phyloP scores from a whole-genome alignment of 2,797 vertebrate genomes.

The Premnoplex brunnescens region DNA sequence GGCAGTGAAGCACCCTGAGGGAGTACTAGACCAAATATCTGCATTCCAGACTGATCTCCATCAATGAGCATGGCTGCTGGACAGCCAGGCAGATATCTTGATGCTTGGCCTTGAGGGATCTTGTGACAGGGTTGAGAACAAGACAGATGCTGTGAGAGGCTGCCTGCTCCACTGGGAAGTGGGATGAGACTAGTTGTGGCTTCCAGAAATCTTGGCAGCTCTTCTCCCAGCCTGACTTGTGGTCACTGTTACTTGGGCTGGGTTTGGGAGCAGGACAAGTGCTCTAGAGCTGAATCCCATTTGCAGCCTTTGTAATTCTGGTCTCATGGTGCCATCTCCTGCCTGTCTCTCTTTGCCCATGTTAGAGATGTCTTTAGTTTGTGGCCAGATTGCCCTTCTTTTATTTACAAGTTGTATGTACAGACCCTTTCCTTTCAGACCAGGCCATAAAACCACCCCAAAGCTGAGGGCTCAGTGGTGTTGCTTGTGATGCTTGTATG shows the following conservation, averaged over 20 bases:
- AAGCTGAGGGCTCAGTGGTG: accelerated
- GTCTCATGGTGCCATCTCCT: constrained; percentile 48
- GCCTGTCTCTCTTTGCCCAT: neutral
- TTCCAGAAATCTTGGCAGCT: neutral
- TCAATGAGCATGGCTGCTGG: neutral
- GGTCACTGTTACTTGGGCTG: neutral
- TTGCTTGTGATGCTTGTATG: neutral
- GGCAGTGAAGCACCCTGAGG: neutral
- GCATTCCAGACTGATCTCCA: neutral
- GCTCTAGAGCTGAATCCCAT: neutral
- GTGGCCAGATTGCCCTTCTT: neutral
- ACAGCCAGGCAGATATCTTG: neutral
- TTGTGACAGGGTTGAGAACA: neutral
- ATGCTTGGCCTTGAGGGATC: neutral
- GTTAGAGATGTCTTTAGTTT: neutral
- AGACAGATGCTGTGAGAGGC: neutral
- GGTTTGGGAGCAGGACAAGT: neutral
- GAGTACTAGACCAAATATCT: neutral
- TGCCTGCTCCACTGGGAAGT: neutral
- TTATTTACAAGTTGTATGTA: neutral
- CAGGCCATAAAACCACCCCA: neutral
- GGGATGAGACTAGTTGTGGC: neutral
- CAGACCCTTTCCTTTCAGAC: neutral
- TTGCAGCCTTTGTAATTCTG: neutral
- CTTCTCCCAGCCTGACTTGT: neutral